phyloP scores from a whole-genome alignment of 2,888 invertebrate species.

The Strigamia crassipes region DNA sequence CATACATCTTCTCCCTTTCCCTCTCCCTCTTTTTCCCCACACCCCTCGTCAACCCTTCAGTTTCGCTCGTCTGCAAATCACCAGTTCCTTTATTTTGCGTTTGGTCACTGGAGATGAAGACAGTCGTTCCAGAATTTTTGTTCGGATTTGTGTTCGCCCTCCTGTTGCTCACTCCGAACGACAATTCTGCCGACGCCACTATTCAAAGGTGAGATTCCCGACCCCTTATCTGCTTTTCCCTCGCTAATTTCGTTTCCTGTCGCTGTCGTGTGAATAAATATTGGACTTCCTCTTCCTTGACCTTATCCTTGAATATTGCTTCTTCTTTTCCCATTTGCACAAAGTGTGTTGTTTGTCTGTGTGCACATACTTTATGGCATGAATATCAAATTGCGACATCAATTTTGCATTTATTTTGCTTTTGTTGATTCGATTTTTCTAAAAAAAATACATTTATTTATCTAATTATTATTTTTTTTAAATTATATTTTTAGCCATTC shows the following conservation, averaged over 20 bases:
- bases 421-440: no score
- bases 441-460: not conserved
- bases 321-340: not conserved
- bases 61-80: not conserved
- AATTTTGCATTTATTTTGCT: no score
- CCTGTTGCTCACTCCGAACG: slow-evolving; percentile 44
- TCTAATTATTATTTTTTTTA: no score
- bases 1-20: not conserved
- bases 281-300: not conserved
- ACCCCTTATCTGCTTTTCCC: no score
- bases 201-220: not conserved
- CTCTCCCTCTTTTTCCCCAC: not conserved
- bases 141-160: slow-evolving; percentile 43
- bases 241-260: not conserved
- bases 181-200: slow-evolving; percentile 27
- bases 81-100: slow-evolving; percentile 16
- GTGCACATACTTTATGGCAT: no score
- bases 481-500: slow-evolving; percentile 2
- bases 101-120: slow-evolving; percentile 43
- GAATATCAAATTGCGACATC: no score
- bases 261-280: not conserved
- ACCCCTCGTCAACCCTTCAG: slow-evolving; percentile 7
- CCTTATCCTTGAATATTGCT: not conserved
- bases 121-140: slow-evolving; percentile 43
- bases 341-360: no score